Percentiles rank a stretch among this genome's conserved stretches.
These are phyloP conservation scores for Laticauda laticaudata DNA, from an alignment of 2,113 vertebrate species.

Conservation along the genomic window DNA sequence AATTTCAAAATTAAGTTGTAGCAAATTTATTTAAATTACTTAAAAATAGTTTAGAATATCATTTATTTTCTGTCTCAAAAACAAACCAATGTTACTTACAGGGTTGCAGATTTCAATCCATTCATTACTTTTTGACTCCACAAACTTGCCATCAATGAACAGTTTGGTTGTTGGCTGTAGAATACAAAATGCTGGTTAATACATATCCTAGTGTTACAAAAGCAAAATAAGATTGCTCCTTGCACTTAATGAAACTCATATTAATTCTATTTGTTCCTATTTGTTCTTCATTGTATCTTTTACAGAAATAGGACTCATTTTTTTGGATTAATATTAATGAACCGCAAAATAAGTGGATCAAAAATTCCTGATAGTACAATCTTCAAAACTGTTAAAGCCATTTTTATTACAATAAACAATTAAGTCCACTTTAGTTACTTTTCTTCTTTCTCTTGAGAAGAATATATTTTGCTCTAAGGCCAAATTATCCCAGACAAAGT, in stretches of 20 bases:
- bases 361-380: not conserved
- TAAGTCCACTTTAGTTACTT: not conserved
- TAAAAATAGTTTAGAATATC: not conserved
- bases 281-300: not conserved
- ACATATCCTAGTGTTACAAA: constrained; percentile 10
- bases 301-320: not conserved
- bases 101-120: constrained; percentile 97
- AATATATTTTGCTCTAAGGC: not conserved
- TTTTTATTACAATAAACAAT: not conserved
- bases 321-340: not conserved
- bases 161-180: constrained; percentile 91
- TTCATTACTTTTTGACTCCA: constrained; percentile 90
- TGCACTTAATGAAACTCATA: not conserved
- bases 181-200: constrained; percentile 39
- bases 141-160: constrained; percentile 96
- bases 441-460: not conserved
- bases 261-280: not conserved
- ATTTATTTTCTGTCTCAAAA: not conserved
- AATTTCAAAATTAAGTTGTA: not conserved
- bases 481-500: not conserved
- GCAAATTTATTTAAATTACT: not conserved
- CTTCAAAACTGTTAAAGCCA: not conserved
- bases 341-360: not conserved
- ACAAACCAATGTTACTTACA: constrained; percentile 74
- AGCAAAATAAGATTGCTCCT: not conserved